A percentile compares a stretch with the other conserved stretches of the same genome.
These are phyloP conservation scores for Drosophila leontia DNA, from an alignment of 1,140 invertebrate species.

Conservation along the genomic window DNA sequence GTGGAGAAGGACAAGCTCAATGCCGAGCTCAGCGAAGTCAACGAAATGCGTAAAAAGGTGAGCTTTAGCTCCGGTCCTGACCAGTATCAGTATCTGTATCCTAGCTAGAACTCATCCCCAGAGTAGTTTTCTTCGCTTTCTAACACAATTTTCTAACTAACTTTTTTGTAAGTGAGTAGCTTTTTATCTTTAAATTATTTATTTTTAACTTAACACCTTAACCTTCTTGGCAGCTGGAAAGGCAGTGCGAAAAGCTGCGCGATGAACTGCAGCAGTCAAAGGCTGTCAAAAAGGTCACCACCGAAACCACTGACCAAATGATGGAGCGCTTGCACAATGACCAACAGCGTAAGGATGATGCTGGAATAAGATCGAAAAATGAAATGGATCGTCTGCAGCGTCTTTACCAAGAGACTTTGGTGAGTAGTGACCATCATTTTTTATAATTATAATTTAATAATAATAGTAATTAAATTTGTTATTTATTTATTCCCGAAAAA, in stretches of 20 bases:
- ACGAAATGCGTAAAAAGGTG: slow-evolving; percentile 72
- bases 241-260: slow-evolving; percentile 66
- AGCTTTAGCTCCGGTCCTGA: slow-evolving; percentile 25
- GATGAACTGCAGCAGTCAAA: slow-evolving; percentile 51
- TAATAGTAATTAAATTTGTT: too few species aligned
- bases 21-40: slow-evolving; percentile 74
- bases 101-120: slow-evolving; percentile 12
- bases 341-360: slow-evolving; percentile 67
- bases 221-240: slow-evolving; percentile 38
- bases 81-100: slow-evolving; percentile 26
- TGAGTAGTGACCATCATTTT: slow-evolving; percentile 16
- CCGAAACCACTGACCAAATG: slow-evolving; percentile 68
- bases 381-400: slow-evolving; percentile 68
- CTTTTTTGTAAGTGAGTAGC: slow-evolving; percentile 31
- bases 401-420: slow-evolving; percentile 60
- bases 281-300: slow-evolving; percentile 51
- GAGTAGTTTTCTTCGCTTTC: slow-evolving; percentile 9
- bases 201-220: slow-evolving; percentile 2
- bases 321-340: slow-evolving; percentile 63
- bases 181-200: background rate
- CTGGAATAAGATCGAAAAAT: slow-evolving; percentile 45
- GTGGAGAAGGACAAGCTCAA: slow-evolving; percentile 75
- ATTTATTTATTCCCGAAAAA: background rate
- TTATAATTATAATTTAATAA: too few species aligned
- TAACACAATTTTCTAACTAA: slow-evolving; percentile 7